These are phyloP conservation scores for Argyresthia albistria DNA, from an alignment of 2,888 invertebrate genomes.

Conservation along the genomic window DNA sequence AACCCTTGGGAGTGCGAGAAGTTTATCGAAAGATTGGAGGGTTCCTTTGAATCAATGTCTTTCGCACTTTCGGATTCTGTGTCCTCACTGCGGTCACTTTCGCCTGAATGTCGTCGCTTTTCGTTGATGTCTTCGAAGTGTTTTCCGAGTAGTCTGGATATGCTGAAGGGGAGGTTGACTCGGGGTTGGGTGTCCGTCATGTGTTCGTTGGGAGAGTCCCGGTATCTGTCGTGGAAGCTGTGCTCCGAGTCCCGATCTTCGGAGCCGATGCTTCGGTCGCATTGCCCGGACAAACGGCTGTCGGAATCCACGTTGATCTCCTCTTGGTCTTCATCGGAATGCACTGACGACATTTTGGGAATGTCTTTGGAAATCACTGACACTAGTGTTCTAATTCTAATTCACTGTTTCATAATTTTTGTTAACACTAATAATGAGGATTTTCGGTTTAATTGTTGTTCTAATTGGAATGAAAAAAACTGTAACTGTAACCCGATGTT, in stretches of 20 bases:
- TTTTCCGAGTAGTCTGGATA: conserved; percentile 85
- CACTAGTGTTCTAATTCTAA: conserved; percentile 25
- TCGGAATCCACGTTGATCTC: conserved; percentile 80
- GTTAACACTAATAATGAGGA: conserved; percentile 15
- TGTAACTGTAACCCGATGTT: conserved; percentile 6
- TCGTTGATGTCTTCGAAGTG: conserved; percentile 76
- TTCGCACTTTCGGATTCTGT: conserved; percentile 65
- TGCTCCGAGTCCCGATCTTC: conserved; percentile 71
- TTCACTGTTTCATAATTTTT: conserved; percentile 23
- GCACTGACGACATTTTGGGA: conserved; percentile 55
- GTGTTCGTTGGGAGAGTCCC: conserved; percentile 63
- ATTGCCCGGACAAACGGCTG: conserved; percentile 70
- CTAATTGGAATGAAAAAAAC: background rate
- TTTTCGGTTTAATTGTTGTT: conserved; percentile 12
- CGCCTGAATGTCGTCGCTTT: conserved; percentile 60
- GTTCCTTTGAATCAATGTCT: conserved; percentile 48
- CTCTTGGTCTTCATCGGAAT: conserved; percentile 76
- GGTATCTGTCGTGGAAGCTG: conserved; percentile 61
- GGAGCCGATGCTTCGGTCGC: conserved; percentile 66
- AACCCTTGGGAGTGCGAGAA: conserved; percentile 55
- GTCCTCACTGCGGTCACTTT: conserved; percentile 66
- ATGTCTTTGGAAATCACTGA: conserved; percentile 21
- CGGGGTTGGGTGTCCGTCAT: conserved; percentile 65
- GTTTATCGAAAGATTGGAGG: conserved; percentile 42
- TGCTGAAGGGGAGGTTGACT: conserved; percentile 82